Evolutionary conservation across 2,113 vertebrate species (phyloP), one percentile per base, ranked within the genome.

Genomic region (Pterocles orientalis): DNA sequence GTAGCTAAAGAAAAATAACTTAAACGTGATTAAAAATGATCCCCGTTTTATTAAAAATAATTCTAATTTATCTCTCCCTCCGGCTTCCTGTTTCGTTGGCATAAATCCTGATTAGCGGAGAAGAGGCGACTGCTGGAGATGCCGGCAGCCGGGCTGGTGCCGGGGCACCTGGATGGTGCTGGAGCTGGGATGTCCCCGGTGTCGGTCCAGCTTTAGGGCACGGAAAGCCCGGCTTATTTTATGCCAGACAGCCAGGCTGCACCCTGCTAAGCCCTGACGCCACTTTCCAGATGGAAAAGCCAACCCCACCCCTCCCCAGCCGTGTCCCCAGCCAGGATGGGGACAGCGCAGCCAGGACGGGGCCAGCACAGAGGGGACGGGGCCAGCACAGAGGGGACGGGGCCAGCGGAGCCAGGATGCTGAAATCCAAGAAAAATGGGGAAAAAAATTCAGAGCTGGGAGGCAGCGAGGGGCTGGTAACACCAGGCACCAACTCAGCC

Each of bases 31-130:
- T 96, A 94, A 96, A 96, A 97, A 97, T 90, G 92, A 97, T 94
- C 89, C 90, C 84, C 54, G 8, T 91, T 97, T 97, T 96, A 95
- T 96, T 96, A 92, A 96, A 97, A 97, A 89, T 95, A 93, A 97
- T 95, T 92, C 91, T 78, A 86, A 97, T 97, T 94, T 90, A 95
- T 97, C 95, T 97, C 95, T 89, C 90, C 86, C 80, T 78, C 71
- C 3, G 10, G 93, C 65, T 64, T n/a, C 73, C 71, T 50, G 66
- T 34, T 71, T 58, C 80, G 1, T 33, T 62, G 96, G 93, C 77
- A 88, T 62, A 16, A 94, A 94, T 89, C 84, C 94, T 19, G 1
- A 86, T 48, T 64, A 53, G 3, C 7, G 21, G n/a, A 78, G 71
- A 34, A 50, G 34, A 66, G 73, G 58, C 3, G 21, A 20, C 34